Evolutionary conservation across 2,888 invertebrate species (phyloP).

Genomic region (Periphyllus acericola): DNA sequence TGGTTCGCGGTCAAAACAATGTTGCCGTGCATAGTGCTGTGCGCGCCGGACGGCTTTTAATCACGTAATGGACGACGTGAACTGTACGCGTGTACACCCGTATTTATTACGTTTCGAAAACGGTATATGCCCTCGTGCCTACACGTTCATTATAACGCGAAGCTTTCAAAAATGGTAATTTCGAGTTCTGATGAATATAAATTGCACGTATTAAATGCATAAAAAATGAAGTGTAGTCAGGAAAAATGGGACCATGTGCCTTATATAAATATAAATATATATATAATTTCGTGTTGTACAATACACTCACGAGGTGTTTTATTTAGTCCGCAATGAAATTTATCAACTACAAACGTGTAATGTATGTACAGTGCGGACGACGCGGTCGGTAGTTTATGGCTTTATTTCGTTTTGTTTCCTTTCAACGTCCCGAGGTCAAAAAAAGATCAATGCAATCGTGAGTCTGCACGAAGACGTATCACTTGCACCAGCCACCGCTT

Average conservation of each 20-base stretch:
- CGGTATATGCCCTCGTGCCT: neutral
- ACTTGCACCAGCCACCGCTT: too few species aligned
- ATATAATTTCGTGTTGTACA: neutral
- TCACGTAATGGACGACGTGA: neutral
- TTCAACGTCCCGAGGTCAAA: neutral
- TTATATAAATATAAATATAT: too few species aligned
- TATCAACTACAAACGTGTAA: neutral
- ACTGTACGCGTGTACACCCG: neutral
- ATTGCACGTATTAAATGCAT: neutral
- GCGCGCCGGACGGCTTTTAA: neutral
- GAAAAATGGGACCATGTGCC: neutral
- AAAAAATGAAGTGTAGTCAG: neutral
- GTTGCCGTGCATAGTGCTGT: too few species aligned
- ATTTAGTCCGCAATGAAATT: neutral
- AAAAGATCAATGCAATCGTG: neutral
- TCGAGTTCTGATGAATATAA: neutral
- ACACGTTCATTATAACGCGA: neutral
- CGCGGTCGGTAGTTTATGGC: neutral
- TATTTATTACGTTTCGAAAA: neutral
- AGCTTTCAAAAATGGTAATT: neutral
- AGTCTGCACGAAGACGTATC: neutral
- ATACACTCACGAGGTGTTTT: neutral
- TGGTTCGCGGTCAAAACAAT: neutral
- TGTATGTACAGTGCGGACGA: neutral
- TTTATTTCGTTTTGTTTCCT: neutral